A percentile compares a stretch with the other conserved stretches of the same genome.
Conservation (phyloP, 2,113 vertebrate species). For the Bolborhynchus lineola region DNA sequence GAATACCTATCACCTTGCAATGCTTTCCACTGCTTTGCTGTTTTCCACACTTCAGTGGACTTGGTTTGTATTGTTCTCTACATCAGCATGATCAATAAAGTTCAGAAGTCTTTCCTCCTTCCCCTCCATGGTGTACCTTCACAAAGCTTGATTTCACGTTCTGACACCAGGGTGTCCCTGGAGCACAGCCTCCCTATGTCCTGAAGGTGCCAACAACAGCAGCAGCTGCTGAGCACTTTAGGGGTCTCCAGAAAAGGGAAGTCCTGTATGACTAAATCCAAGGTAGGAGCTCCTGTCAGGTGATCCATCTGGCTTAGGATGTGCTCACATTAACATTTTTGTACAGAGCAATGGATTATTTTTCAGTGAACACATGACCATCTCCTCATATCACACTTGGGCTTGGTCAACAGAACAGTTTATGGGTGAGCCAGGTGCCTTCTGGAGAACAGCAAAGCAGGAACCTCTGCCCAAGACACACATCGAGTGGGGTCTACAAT, state of each 20-base stretch:
- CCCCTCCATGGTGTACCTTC: not conserved
- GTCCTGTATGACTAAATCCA: not conserved
- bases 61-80: not conserved
- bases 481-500: not conserved
- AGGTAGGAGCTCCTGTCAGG: not conserved
- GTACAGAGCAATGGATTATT: not conserved
- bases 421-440: not conserved
- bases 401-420: fast-evolving
- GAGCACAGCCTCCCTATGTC: not conserved
- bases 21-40: not conserved
- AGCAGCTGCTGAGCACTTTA: not conserved
- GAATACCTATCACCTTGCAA: not conserved
- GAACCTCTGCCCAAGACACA: not conserved
- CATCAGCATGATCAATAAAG: fast-evolving
- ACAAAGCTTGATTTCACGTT: not conserved
- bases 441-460: not conserved
- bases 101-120: not conserved
- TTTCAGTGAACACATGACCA: fast-evolving
- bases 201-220: not conserved
- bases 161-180: not conserved
- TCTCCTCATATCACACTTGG: not conserved
- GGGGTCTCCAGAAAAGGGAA: not conserved
- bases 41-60: not conserved
- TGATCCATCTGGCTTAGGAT: not conserved
- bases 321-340: not conserved